Evolutionary conservation across 2,888 invertebrate genomes (phyloP), one percentile per base, ranked within the genome.

Genomic region (Tridacna crocea): DNA sequence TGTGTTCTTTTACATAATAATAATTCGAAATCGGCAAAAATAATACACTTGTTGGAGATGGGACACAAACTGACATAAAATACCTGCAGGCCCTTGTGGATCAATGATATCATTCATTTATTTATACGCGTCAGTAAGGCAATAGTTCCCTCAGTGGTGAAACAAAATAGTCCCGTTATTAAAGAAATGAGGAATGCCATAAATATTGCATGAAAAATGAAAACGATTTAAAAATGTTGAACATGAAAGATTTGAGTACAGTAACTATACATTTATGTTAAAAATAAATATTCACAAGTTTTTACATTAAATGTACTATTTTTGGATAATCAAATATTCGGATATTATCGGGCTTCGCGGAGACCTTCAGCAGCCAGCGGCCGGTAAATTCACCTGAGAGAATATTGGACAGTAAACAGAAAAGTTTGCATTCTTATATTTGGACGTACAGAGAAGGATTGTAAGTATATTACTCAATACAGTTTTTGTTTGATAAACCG

Each of bases 321-420:
- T 70, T 70, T 70, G 70, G 70, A 70, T 24, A 74, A 74, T 61
- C 60, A 61, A 61, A 83, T 78, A 85, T 87, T 88, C 87, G 89
- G 89, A 86, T 89, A 86, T 89, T 90, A 90, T 90, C 89, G 91
- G 90, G 77, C 89, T 89, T 89, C 91, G 88, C 84, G 88, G 88
- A 89, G 85, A 89, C 70, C 89, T 89, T 87, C 89, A 85, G 91
- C 88, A 88, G 88, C 86, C 82, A 75, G 46, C 72, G 76, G 82
- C 88, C 85, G 88, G 85, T 85, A 60, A 72, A 74, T 46, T 73
- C 22, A 74, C 74, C 51, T 36, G 61, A 46, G 46, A 48, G 46
- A 19, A 51, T 13, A 66, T 12, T n/a, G 17, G 15, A 3, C 19
- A 8, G 11, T 24, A 51, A 22, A 70, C n/a, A 51, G 22, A 19